Evolutionary conservation across 2,113 vertebrate species (phyloP).

Genomic region (Macquaria ambigua): DNA sequence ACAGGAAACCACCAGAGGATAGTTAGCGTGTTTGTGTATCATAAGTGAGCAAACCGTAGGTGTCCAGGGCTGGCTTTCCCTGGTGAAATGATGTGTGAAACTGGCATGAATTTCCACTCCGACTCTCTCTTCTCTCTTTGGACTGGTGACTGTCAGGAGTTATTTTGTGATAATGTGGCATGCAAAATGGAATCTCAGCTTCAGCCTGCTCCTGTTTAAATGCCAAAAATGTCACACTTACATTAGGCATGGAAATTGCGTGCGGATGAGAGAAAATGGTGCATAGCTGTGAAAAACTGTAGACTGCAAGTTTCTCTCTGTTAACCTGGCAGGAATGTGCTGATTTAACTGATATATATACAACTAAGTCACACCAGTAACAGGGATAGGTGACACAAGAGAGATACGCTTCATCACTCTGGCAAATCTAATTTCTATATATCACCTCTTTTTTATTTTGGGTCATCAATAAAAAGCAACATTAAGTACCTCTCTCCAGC

Average conservation of each 20-base stretch:
- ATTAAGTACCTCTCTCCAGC: slow-evolving; percentile 1
- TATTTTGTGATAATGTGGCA: slow-evolving; percentile 26
- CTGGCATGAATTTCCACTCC: slow-evolving; percentile 8
- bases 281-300: slow-evolving; percentile 2
- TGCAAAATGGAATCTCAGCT: slow-evolving; percentile 22
- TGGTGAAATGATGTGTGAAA: slow-evolving; percentile 46
- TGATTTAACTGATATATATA: not conserved
- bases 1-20: slow-evolving; percentile 54
- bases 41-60: slow-evolving; percentile 14
- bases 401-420: not conserved
- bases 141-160: slow-evolving; percentile 34
- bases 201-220: slow-evolving; percentile 11
- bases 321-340: not conserved
- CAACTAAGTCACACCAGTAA: not conserved
- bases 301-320: slow-evolving; percentile 5
- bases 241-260: not conserved
- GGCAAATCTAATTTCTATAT: not conserved
- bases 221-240: slow-evolving; percentile 6
- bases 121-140: slow-evolving; percentile 4
- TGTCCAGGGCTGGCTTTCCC: slow-evolving; percentile 17
- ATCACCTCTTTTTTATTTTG: not conserved
- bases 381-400: not conserved
- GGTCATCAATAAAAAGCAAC: not conserved
- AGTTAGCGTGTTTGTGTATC: slow-evolving; percentile 36
- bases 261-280: not conserved